Conservation (phyloP, 2,797 vertebrate genomes). For the Iguana delicatissima region DNA sequence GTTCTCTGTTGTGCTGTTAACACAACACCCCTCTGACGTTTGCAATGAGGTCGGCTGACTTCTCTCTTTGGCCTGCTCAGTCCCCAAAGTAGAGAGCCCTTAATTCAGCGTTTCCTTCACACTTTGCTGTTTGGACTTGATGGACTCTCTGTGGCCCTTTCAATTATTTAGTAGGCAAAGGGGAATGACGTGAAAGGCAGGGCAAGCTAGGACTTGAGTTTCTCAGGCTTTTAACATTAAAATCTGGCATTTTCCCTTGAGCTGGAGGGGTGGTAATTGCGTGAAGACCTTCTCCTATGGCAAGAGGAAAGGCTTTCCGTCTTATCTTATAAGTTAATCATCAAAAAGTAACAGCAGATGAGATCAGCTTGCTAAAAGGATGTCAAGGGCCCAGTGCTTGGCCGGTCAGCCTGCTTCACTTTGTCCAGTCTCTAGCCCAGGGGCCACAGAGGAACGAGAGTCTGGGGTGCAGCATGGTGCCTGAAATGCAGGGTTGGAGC, state of each 20-base stretch:
- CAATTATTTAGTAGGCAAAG: conserved; percentile 44
- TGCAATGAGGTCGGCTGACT: not conserved
- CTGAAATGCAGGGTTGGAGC: too few relatives aligned
- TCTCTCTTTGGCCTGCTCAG: not conserved
- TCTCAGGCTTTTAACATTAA: conserved; percentile 52
- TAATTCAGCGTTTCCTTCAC: conserved; percentile 29
- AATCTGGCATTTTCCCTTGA: conserved; percentile 16
- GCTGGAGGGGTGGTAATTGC: conserved; percentile 47
- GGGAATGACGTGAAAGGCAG: conserved; percentile 28
- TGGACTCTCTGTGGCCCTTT: conserved; percentile 30
- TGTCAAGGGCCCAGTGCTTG: not conserved
- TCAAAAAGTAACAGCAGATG: not conserved
- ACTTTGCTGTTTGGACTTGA: not conserved
- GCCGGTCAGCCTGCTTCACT: not conserved
- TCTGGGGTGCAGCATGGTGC: too few relatives aligned
- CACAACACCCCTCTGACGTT: not conserved
- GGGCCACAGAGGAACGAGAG: too few relatives aligned
- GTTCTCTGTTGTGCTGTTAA: conserved; percentile 1
- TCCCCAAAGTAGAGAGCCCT: conserved; percentile 17
- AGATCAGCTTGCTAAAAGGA: conserved; percentile 15
- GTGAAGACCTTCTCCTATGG: conserved; percentile 11
- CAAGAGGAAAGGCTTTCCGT: not conserved
- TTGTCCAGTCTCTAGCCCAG: not conserved
- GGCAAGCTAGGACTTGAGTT: conserved; percentile 27
- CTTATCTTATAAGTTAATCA: conserved; percentile 39